Base-by-base conservation (phyloP, 2,888 invertebrate species). In the Epinotia bilunana region DNA sequence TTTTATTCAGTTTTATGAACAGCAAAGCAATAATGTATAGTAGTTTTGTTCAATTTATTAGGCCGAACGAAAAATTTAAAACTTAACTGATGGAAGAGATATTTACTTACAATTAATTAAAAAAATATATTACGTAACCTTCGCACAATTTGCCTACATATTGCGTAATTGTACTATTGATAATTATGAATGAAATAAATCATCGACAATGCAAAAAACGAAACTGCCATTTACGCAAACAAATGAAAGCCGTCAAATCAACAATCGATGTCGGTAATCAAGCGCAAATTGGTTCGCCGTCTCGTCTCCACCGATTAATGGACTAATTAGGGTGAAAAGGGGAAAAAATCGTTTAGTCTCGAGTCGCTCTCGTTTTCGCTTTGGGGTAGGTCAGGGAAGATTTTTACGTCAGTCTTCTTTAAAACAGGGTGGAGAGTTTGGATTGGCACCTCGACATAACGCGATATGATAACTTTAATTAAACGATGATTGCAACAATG, bases 361-460 rank as follows among this genome's bases (percentile, higher is more conserved):
- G 71, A 74, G 72, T 39, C 70, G 70, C 70, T 85, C 83, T 85
- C 79, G 83, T 80, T 81, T 85, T 74, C 65, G 53, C 60, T 86
- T 89, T 94, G 92, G 84, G 93, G 91, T 77, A 93, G 93, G 93
- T 93, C 89, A 82, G 89, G 93, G 89, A 89, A 83, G 83, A 91
- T 93, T 93, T 93, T 93, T 93, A 93, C 93, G 92, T 92, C 92
- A 88, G 90, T 87, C 88, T 89, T 89, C 87, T 85, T 88, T 83
- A 77, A 79, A 84, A 79, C 79, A 84, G 83, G 87, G 9, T n/a
- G 78, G 68, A 46, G 73, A 79, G 12, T 9, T 63, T 75, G 80
- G 73, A 88, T 87, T 91, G 91, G 91, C 78, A 53, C 72, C 65
- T 77, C 73, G 7, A 39, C 9, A 13, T 53, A n/a, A n/a, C 53